Evolutionary conservation across 1,140 invertebrate genomes (phyloP).

Genomic region (Aphelenchoides avenae): DNA sequence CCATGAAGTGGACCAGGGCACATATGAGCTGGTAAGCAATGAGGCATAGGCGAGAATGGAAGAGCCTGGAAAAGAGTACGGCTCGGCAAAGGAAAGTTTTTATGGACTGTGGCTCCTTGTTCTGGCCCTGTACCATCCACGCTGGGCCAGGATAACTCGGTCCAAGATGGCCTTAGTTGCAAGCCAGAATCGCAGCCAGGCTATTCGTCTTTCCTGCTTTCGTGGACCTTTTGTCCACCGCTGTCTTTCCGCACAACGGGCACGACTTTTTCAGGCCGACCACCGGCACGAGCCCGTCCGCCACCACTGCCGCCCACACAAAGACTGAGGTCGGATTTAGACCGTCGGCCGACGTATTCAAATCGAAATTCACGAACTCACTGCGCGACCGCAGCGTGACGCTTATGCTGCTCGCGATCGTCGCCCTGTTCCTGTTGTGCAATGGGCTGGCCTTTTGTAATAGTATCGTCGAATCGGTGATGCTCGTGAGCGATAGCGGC

Average conservation of each 20-base stretch:
- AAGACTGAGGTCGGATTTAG: slow-evolving; percentile 29
- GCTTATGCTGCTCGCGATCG: slow-evolving; percentile 57
- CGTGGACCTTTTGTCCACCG: slow-evolving; percentile 4
- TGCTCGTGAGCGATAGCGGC: slow-evolving; percentile 27
- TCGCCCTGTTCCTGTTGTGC: slow-evolving; percentile 54
- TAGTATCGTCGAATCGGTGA: slow-evolving; percentile 51
- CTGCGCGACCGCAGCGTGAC: slow-evolving; percentile 52
- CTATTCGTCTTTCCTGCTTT: slow-evolving; percentile 2
- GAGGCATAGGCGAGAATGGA: no score
- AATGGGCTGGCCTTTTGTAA: slow-evolving; percentile 58
- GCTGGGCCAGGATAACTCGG: no score
- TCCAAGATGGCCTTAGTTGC: no score
- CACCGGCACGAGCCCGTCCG: neutral
- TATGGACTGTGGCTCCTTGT: no score
- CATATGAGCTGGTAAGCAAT: no score
- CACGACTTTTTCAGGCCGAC: slow-evolving; percentile 6
- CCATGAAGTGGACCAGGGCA: no score
- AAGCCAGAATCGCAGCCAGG: no score
- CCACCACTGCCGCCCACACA: no score
- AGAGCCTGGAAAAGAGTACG: no score
- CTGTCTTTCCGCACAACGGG: neutral
- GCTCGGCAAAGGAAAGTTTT: no score
- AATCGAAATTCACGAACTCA: slow-evolving; percentile 50
- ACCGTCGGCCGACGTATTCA: slow-evolving; percentile 47
- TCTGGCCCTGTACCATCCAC: no score